Evolutionary conservation across 2,797 vertebrate species (phyloP).

Genomic region (Clarias platycephalus): DNA sequence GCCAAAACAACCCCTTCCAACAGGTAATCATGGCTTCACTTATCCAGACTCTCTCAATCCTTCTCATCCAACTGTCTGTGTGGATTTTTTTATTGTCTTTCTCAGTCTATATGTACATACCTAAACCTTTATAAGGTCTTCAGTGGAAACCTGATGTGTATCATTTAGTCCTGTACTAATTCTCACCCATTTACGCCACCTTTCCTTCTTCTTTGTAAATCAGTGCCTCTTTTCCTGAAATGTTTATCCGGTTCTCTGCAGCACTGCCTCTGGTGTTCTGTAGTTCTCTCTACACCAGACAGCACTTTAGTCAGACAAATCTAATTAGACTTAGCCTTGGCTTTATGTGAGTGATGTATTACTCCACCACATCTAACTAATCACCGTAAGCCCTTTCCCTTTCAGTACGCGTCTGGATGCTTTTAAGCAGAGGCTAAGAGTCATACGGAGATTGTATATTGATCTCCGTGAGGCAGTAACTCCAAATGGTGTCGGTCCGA

Average conservation of each 20-base stretch:
- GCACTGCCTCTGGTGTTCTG: neutral
- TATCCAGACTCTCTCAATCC: neutral
- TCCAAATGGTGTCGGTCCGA: conserved; percentile 7
- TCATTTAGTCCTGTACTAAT: neutral
- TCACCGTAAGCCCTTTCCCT: conserved; percentile 17
- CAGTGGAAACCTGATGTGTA: neutral
- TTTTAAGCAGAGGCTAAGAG: conserved; percentile 26
- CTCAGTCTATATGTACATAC: neutral
- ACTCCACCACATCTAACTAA: conserved; percentile 17
- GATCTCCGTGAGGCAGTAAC: conserved; percentile 10
- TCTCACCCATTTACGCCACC: neutral
- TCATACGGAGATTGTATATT: conserved; percentile 39
- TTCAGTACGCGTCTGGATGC: conserved; percentile 17
- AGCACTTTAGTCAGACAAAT: neutral
- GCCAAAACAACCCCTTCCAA: conserved; percentile 90
- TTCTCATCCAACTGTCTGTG: neutral
- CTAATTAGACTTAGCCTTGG: conserved; percentile 17
- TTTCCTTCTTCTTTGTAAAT: neutral
- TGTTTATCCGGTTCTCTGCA: neutral
- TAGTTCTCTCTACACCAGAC: neutral
- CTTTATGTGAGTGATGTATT: conserved; percentile 30
- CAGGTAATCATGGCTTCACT: conserved; percentile 69
- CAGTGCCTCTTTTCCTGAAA: neutral
- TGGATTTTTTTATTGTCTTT: neutral
- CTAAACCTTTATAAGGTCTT: neutral